Evolutionary conservation across 2,113 vertebrate species (phyloP), one percentile per base, ranked within the genome.

Genomic region (Charadrius vociferus): DNA sequence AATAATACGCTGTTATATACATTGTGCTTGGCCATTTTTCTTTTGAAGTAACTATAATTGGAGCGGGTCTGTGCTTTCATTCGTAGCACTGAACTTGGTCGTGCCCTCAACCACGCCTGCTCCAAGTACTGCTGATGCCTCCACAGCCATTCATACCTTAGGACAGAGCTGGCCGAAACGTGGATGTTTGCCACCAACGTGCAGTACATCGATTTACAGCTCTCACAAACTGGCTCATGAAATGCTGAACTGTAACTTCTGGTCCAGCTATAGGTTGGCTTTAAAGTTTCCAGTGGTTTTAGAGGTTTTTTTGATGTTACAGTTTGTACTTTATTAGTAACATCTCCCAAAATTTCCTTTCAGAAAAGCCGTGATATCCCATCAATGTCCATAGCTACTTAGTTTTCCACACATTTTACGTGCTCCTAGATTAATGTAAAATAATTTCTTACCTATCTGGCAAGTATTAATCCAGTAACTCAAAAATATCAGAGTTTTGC

Each of bases 161-260:
- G 3, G 10, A 8, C 0, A 34, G 49, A 66, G 23, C 27, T 59
- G 59, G 63, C 37, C 0, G 3, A 62, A 50, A 50, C 27, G 3
- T 20, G 14, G 14, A 6, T 36, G 39, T 62, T 88, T 67, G 52
- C 45, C 29, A 36, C 59, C 77, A 39, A 20, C n/a, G 7, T 8
- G 22, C 9, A 15, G 63, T 8, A 9, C 23, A 5, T 18, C 1
- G 2, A 50, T 14, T 49, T 43, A 49, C 56, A 86, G 68, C 34
- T 71, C 9, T 71, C 9, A 7, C 45, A 36, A 45, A 37, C 34
- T 45, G 52, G 8, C 36, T 81, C 67, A 52, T 45, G 18, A 88
- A 70, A 41, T 37, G 50, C 73, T 53, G 36, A 68, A 20, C n/a
- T 53, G 37, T 58, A 47, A n/a, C 30, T 58, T 78, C 34, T 72